Conservation (phyloP, 2,113 vertebrate genomes). For the Pelecanoides urinatrix region DNA sequence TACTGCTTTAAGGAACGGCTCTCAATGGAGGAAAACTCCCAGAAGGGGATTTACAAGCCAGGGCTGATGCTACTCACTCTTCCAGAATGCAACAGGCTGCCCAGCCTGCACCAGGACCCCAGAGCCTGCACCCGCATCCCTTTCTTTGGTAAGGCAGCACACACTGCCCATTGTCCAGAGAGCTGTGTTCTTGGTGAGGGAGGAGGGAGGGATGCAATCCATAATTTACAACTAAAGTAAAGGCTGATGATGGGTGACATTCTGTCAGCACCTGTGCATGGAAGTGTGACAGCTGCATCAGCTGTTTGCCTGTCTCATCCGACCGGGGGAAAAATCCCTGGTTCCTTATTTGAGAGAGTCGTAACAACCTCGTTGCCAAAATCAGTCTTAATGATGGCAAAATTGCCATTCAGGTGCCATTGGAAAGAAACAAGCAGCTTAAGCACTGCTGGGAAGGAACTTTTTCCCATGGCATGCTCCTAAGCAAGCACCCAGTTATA, state of each 20-base stretch:
- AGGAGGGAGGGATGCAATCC: fast-evolving
- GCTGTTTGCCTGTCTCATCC: background rate
- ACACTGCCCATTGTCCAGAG: fast-evolving
- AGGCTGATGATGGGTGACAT: fast-evolving
- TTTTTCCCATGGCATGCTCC: background rate
- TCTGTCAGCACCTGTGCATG: background rate
- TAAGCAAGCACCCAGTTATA: background rate
- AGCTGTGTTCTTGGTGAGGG: background rate
- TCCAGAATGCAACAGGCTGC: conserved; percentile 85
- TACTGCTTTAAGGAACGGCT: conserved; percentile 94
- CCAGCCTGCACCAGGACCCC: conserved; percentile 81
- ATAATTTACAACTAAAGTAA: background rate
- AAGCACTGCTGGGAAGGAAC: background rate
- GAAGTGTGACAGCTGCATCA: background rate
- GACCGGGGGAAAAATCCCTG: background rate
- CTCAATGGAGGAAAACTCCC: conserved; percentile 77
- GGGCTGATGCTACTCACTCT: conserved; percentile 71
- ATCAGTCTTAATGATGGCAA: background rate
- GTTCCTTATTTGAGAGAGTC: background rate
- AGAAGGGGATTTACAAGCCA: conserved; percentile 71
- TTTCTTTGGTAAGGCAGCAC: conserved; percentile 82
- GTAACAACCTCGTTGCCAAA: background rate
- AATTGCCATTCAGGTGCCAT: background rate
- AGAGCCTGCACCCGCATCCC: conserved; percentile 81
- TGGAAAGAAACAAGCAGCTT: background rate